A percentile compares a stretch with the other conserved stretches of the same genome.
These are phyloP conservation scores for Stegana nigrithorax DNA, from an alignment of 2,888 invertebrate genomes.

Conservation along the genomic window DNA sequence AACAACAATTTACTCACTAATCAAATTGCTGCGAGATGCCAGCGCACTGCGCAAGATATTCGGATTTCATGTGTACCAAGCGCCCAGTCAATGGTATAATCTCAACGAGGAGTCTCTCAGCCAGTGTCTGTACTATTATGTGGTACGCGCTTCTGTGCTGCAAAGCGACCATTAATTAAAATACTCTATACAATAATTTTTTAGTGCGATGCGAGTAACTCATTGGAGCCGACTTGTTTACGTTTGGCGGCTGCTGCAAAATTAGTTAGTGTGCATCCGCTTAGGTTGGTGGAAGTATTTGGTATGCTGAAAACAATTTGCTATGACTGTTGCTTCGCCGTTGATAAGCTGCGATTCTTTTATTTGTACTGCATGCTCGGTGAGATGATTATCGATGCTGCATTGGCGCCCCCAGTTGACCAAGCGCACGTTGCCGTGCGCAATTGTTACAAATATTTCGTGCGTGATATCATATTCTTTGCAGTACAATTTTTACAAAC, in stretches of 20 bases:
- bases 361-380: constrained; percentile 52
- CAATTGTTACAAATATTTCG: constrained; percentile 47
- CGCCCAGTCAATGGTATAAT: constrained; percentile 41
- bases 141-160: constrained; percentile 37
- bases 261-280: constrained; percentile 40
- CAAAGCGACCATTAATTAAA: no score
- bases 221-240: no score
- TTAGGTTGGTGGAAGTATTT: constrained; percentile 50
- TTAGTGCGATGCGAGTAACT: no score
- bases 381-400: constrained; percentile 50
- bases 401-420: constrained; percentile 4
- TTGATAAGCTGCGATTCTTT: constrained; percentile 47
- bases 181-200: no score
- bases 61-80: constrained; percentile 36
- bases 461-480: constrained; percentile 56
- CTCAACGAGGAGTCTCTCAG: constrained; percentile 41
- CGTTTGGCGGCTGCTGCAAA: neutral
- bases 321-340: constrained; percentile 44
- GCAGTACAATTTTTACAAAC: constrained; percentile 40
- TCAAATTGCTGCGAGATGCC: constrained; percentile 46
- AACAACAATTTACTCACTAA: constrained; percentile 37
- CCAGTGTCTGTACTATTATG: constrained; percentile 40
- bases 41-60: constrained; percentile 39
- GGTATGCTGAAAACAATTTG: constrained; percentile 51
- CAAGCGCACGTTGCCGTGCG: no score